Percentiles rank a stretch among this genome's conserved stretches.
These are phyloP conservation scores for Malurus splendens DNA, from an alignment of 2,797 vertebrate genomes.

Conservation along the genomic window DNA sequence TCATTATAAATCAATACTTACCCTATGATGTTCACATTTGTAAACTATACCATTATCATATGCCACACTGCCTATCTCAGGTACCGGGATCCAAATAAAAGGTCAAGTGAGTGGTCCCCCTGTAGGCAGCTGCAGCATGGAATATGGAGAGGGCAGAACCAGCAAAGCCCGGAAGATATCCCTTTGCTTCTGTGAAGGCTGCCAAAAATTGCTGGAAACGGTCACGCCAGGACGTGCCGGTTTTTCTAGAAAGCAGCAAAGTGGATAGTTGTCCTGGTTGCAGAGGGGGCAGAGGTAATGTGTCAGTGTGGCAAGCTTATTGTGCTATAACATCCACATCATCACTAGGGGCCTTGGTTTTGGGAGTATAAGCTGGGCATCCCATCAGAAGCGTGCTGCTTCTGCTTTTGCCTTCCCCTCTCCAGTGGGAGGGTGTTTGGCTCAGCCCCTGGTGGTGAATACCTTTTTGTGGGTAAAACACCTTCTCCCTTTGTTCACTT, in stretches of 20 bases:
- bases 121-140: not conserved
- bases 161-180: not conserved
- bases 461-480: not conserved
- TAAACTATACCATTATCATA: slow-evolving; percentile 2
- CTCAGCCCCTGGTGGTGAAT: not conserved
- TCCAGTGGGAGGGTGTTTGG: not conserved
- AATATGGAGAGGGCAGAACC: not conserved
- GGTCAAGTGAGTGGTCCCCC: not conserved
- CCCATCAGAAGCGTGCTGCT: accelerated
- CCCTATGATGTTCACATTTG: slow-evolving; percentile 20
- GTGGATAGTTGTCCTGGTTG: not conserved
- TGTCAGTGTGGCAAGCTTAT: not conserved
- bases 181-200: not conserved
- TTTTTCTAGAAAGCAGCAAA: not conserved
- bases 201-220: not conserved
- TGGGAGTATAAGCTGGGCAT: not conserved
- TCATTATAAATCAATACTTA: slow-evolving; percentile 49
- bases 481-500: not conserved
- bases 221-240: accelerated
- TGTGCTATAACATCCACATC: not conserved
- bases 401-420: not conserved
- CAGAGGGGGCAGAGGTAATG: not conserved
- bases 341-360: too few relatives aligned
- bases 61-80: not conserved
- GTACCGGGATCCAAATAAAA: not conserved